Evolutionary conservation across 2,888 invertebrate genomes (phyloP).

Genomic region (Cryptus viduatorius): DNA sequence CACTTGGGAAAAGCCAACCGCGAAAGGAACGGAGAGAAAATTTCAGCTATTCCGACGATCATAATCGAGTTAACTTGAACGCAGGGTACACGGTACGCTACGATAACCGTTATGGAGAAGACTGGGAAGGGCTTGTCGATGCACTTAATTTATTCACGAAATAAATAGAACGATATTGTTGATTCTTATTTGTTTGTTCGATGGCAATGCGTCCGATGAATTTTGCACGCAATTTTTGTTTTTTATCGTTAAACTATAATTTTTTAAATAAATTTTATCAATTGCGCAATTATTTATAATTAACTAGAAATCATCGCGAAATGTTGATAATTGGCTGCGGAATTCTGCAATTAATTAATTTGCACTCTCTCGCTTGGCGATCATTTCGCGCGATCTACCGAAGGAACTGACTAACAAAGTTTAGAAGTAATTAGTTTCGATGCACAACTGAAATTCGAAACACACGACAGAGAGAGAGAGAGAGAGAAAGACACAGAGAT

Average conservation of each 20-base stretch:
- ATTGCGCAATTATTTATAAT: no score
- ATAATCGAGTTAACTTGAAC: slow-evolving; percentile 42
- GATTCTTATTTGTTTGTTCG: no score
- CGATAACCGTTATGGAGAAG: slow-evolving; percentile 10
- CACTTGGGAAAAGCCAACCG: neutral
- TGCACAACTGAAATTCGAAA: slow-evolving; percentile 19
- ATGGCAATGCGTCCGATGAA: no score
- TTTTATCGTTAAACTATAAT: no score
- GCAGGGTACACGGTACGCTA: neutral
- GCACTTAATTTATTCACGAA: neutral
- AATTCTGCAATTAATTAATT: no score
- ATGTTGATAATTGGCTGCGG: no score
- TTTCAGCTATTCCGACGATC: slow-evolving; percentile 31
- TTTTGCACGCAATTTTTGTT: neutral
- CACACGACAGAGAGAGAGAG: neutral
- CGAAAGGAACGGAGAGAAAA: slow-evolving; percentile 23
- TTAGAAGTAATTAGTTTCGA: slow-evolving; percentile 1
- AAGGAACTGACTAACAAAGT: neutral
- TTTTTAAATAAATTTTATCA: no score
- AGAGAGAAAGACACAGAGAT: neutral
- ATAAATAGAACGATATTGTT: no score
- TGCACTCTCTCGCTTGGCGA: no score
- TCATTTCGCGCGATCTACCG: neutral
- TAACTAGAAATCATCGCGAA: no score
- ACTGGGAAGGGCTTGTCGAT: neutral